A percentile compares a stretch with the other conserved stretches of the same genome.
These are phyloP conservation scores for Gallinago nigripennis DNA, from an alignment of 2,797 vertebrate species.

Conservation along the genomic window DNA sequence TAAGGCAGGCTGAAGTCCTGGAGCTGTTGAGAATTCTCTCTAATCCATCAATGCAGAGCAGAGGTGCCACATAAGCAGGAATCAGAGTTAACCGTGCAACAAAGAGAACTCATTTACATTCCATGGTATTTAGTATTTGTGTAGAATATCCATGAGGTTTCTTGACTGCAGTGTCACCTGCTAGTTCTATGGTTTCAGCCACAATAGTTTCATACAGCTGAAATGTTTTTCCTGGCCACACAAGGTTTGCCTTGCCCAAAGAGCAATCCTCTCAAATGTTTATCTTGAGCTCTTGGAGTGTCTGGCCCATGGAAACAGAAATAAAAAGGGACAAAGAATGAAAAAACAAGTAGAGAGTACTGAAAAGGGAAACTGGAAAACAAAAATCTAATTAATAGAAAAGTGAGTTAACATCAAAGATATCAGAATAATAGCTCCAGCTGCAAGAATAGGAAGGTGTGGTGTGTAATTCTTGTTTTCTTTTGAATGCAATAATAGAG, in stretches of 20 bases:
- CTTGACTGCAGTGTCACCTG: neutral
- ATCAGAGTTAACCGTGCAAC: neutral
- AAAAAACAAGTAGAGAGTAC: neutral
- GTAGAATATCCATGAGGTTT: neutral
- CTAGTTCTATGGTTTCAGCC: neutral
- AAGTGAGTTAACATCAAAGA: neutral
- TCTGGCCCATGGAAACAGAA: constrained; percentile 1
- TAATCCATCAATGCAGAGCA: neutral
- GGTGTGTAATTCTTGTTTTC: neutral
- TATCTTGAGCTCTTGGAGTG: constrained; percentile 20
- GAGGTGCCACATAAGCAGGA: neutral
- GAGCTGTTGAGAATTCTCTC: neutral
- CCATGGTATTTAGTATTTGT: neutral
- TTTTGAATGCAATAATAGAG: neutral
- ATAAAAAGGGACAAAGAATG: neutral
- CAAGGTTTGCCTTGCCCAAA: constrained; percentile 1
- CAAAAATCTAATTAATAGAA: neutral
- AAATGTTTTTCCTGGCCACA: constrained; percentile 36
- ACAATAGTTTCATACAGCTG: neutral
- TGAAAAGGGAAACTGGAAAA: neutral
- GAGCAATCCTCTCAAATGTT: constrained; percentile 6
- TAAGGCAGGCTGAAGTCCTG: neutral
- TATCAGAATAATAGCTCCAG: neutral
- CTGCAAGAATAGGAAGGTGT: neutral
- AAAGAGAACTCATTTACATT: neutral